Percentiles rank a stretch among this genome's conserved stretches.
Evolutionary conservation across 2,888 invertebrate species (phyloP).

Genomic region (Caenorhabditis sulstoni): DNA sequence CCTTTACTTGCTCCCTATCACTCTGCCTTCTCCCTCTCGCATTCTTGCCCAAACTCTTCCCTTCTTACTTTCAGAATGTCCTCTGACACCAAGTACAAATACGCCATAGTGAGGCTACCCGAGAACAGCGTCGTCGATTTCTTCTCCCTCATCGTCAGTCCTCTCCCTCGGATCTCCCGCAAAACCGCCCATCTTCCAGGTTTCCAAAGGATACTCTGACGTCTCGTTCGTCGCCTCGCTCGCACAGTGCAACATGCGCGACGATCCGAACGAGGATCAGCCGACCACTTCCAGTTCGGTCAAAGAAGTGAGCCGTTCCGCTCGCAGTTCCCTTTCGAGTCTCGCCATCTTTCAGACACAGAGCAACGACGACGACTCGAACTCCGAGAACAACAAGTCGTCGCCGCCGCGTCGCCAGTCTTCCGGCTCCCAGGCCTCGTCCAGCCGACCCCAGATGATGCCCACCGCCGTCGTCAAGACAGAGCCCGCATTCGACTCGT

Average conservation of each 20-base stretch:
- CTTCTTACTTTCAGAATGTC: conserved; percentile 38
- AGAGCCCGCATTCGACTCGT: conserved; percentile 20
- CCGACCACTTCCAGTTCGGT: conserved; percentile 40
- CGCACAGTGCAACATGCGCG: conserved; percentile 52
- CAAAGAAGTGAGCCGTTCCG: conserved; percentile 14
- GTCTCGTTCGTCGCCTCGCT: conserved; percentile 66
- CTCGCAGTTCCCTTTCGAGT: not conserved
- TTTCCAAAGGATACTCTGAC: conserved; percentile 63
- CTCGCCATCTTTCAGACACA: not conserved
- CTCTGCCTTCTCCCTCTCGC: conserved; percentile 34
- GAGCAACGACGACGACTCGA: conserved; percentile 55
- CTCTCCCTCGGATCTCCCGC: not conserved
- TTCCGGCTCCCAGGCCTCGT: conserved; percentile 9
- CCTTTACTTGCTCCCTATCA: conserved; percentile 51
- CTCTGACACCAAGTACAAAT: conserved; percentile 58
- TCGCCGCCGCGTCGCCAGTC: conserved; percentile 45
- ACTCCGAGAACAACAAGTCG: conserved; percentile 53
- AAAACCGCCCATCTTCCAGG: conserved; percentile 35
- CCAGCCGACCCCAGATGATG: not conserved
- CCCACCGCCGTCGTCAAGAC: conserved; percentile 10
- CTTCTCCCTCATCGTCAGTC: conserved; percentile 64
- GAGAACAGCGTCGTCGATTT: conserved; percentile 65
- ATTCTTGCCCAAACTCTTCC: conserved; percentile 34
- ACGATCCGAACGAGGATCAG: conserved; percentile 59
- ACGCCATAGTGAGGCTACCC: conserved; percentile 64